phyloP scores from a whole-genome alignment of 1,140 invertebrate genomes.

The Neodiprion fabricii region DNA sequence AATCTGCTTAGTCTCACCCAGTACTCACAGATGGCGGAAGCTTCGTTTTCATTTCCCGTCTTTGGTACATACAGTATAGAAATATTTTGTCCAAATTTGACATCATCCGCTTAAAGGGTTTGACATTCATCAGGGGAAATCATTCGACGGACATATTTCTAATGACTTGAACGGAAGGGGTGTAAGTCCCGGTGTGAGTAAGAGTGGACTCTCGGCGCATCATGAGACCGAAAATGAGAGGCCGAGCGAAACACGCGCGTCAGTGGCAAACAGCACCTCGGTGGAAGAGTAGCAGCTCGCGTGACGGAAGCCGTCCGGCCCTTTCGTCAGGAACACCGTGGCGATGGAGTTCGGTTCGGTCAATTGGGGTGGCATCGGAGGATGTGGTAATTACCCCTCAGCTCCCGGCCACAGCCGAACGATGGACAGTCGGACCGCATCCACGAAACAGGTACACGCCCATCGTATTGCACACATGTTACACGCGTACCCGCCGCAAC shows the following conservation, averaged over 20 bases:
- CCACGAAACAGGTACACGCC: slow-evolving; percentile 2
- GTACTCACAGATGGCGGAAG: too few species aligned
- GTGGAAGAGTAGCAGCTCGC: not conserved
- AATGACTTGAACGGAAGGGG: too few species aligned
- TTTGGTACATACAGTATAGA: too few species aligned
- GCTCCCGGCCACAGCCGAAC: not conserved
- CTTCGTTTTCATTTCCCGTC: too few species aligned
- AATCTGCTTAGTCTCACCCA: too few species aligned
- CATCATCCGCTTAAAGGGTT: too few species aligned
- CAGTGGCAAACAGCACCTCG: not conserved
- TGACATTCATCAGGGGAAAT: too few species aligned
- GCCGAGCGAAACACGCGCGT: not conserved
- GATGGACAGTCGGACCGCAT: slow-evolving; percentile 1
- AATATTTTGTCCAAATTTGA: too few species aligned
- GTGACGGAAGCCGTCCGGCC: slow-evolving; percentile 1
- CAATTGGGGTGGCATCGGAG: slow-evolving; percentile 6
- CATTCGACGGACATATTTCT: too few species aligned
- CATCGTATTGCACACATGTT: slow-evolving; percentile 2
- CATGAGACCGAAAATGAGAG: too few species aligned
- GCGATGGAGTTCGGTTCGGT: not conserved
- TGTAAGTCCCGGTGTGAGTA: too few species aligned
- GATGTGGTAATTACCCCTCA: slow-evolving; percentile 5
- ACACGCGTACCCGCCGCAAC: not conserved
- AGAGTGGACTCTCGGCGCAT: too few species aligned
- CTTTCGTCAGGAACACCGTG: not conserved